Evolutionary conservation across 2,797 vertebrate species (phyloP), one percentile per base, ranked within the genome.

Genomic region (Remorina albescens): DNA sequence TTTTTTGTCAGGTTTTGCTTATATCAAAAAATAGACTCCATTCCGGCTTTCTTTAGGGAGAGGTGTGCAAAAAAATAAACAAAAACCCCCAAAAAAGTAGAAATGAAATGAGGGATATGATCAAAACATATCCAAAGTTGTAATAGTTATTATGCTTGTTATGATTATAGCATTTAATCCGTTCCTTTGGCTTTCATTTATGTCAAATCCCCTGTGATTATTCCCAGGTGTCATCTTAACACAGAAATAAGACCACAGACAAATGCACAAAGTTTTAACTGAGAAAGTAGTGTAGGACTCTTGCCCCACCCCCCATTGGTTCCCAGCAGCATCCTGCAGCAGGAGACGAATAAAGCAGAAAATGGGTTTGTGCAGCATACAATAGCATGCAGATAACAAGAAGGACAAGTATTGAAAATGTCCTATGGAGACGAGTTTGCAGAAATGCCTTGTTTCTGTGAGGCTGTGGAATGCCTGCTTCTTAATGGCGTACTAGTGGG

Each of bases 341-440:
- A 68, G 86, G 86, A 85, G 85, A 90, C 54, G 56, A 92, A 89
- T 91, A 92, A 90, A 90, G 87, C 89, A 89, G 88, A 90, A 93
- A 94, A 94, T 91, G 85, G 88, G 85, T 88, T 93, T 93, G 88
- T 86, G 73, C 80, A n/a, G 82, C 75, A 82, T 8, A 94, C 90
- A 93, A 93, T 90, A 59, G 88, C 76, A 76, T 71, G 71, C 70
- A 90, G 90, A 91, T 94, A 89, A 91, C 84, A 91, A 90, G 80
- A 86, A 83, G 90, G 90, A 88, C 89, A 90, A 71, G 90, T 88
- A 87, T 89, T 90, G 88, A 91, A 92, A 91, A 86, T 76, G 81
- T 87, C 79, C 88, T 82, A 74, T 69, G 68, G 88, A 86, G 89
- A 89, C 74, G 54, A 87, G 71, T 88, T 88, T 85, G 72, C 82